Evolutionary conservation across 2,797 vertebrate genomes (phyloP).

Genomic region (Rhabdomys pumilio): DNA sequence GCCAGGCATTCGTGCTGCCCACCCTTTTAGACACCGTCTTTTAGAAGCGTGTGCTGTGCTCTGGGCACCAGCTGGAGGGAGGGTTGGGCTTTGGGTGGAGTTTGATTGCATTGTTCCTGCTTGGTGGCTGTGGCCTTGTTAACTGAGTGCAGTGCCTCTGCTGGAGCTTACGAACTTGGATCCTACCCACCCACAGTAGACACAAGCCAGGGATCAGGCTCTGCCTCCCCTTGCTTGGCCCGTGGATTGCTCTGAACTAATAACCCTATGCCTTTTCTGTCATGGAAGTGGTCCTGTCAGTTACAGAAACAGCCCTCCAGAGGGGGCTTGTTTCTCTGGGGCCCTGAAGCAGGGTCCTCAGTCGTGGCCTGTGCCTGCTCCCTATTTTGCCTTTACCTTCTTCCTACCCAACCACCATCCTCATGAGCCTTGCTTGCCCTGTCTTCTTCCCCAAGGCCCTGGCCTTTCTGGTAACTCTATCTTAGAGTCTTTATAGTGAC

Average conservation of each 20-base stretch:
- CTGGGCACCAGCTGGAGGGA: neutral
- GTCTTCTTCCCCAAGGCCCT: neutral
- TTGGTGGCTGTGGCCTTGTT: conserved; percentile 22
- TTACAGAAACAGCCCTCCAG: neutral
- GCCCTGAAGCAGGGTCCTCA: neutral
- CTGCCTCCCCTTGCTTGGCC: neutral
- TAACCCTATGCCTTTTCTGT: too few relatives aligned
- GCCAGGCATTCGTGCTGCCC: neutral
- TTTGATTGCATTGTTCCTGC: conserved; percentile 34
- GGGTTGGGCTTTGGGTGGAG: neutral
- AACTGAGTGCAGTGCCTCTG: neutral
- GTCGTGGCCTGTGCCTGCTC: neutral
- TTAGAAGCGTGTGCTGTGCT: neutral
- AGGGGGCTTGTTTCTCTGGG: neutral
- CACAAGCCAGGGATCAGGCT: neutral
- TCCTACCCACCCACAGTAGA: too few relatives aligned
- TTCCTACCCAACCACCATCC: too few relatives aligned
- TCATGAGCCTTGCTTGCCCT: neutral
- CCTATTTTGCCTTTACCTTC: neutral
- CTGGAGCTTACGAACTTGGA: conserved; percentile 5
- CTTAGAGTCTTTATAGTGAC: neutral
- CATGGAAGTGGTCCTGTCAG: neutral
- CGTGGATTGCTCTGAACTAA: neutral
- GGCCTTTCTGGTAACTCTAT: neutral
- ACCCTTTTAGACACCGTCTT: neutral